These are phyloP conservation scores for Battus philenor DNA, from an alignment of 1,140 invertebrate species.

Conservation along the genomic window DNA sequence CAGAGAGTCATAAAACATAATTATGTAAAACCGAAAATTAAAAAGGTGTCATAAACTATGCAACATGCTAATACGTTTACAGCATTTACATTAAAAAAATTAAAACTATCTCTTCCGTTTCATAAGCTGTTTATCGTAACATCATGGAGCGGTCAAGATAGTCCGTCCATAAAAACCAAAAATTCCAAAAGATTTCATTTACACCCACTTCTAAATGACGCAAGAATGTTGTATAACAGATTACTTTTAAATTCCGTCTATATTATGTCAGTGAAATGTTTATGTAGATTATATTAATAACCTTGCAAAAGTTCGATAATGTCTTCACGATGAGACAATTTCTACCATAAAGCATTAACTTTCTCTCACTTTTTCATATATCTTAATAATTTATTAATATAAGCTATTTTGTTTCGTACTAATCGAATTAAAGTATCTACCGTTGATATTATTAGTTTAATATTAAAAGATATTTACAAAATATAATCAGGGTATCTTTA, in stretches of 20 bases:
- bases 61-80: no score
- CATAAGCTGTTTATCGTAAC: background rate
- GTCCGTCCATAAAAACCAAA: background rate
- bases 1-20: no score
- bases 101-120: background rate
- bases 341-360: constrained; percentile 18
- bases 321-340: constrained; percentile 11
- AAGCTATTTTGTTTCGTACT: no score
- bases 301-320: constrained; percentile 1
- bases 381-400: no score
- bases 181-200: constrained; percentile 8
- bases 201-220: constrained; percentile 1
- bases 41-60: no score
- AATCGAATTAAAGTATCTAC: no score
- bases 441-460: no score
- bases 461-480: no score
- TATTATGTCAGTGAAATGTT: constrained; percentile 8
- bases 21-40: no score
- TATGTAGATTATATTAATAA: constrained; percentile 8
- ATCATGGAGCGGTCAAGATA: background rate
- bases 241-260: constrained; percentile 6
- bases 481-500: no score
- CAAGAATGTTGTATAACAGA: constrained; percentile 3
- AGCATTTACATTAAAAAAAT: background rate
- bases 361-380: constrained; percentile 10